These are phyloP conservation scores for Drosophila sechellia DNA, from an alignment of 1,140 invertebrate genomes.

Conservation along the genomic window DNA sequence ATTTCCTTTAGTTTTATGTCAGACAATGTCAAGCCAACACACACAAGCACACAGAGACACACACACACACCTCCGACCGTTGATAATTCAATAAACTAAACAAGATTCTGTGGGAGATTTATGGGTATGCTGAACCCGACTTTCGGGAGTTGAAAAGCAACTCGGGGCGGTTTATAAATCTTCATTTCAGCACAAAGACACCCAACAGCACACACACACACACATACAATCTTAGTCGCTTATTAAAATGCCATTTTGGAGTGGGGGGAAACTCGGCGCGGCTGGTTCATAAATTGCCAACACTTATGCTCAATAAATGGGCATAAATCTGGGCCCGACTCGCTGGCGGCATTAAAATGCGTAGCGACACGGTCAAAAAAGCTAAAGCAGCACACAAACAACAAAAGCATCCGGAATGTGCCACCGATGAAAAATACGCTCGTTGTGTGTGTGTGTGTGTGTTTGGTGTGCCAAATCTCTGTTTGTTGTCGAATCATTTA, in stretches of 20 bases:
- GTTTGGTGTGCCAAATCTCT: conserved; percentile 44
- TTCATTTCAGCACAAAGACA: conserved; percentile 55
- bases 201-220: conserved; percentile 6
- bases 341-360: conserved; percentile 65
- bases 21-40: conserved; percentile 48
- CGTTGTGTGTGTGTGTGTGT: conserved; percentile 17
- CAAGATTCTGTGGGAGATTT: conserved; percentile 75
- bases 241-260: conserved; percentile 71
- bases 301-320: conserved; percentile 79
- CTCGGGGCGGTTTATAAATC: conserved; percentile 69
- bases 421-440: conserved; percentile 64
- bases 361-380: conserved; percentile 33
- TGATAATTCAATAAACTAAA: conserved; percentile 81
- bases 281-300: conserved; percentile 70
- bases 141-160: conserved; percentile 38
- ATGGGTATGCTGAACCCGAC: conserved; percentile 69
- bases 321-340: conserved; percentile 57
- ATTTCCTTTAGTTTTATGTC: conserved; percentile 77
- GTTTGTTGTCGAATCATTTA: conserved; percentile 59
- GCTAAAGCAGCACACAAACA: background rate
- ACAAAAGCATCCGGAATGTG: conserved; percentile 34
- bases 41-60: conserved; percentile 19
- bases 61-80: conserved; percentile 20
- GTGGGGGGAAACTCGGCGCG: conserved; percentile 35
- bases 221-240: conserved; percentile 40